Percentiles rank a stretch among this genome's conserved stretches.
Conservation (phyloP, 92 coral and sea anemone genomes). For the Palythoa grandiflora region DNA sequence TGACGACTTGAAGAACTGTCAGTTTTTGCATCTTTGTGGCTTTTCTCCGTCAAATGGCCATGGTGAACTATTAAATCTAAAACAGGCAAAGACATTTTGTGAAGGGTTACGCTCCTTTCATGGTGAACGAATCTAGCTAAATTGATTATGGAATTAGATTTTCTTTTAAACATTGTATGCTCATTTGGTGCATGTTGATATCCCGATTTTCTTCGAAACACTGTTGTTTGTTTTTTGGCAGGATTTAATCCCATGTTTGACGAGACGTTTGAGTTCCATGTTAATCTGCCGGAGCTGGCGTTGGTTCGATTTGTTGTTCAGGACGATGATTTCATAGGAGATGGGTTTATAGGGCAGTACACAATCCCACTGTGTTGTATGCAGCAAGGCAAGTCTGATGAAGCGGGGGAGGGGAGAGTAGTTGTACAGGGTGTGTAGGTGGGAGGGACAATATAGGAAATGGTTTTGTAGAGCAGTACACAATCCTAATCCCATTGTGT, state of each 20-base stretch:
- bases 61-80: too few species aligned
- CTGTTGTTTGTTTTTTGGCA: conserved; percentile 32
- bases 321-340: conserved; percentile 99
- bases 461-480: conserved; percentile 95
- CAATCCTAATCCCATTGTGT: conserved; percentile 87
- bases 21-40: too few species aligned
- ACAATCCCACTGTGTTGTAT: conserved; percentile 91
- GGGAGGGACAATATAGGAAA: conserved; percentile 70
- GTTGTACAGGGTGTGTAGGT: not conserved
- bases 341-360: conserved; percentile 96
- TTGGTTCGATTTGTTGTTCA: conserved; percentile 94
- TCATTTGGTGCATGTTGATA: too few species aligned
- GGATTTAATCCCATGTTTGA: conserved; percentile 98
- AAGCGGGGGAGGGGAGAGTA: not conserved
- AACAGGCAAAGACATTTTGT: too few species aligned
- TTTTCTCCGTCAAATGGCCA: too few species aligned
- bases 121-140: not conserved
- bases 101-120: too few species aligned
- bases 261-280: conserved; percentile 97
- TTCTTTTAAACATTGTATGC: too few species aligned
- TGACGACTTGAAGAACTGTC: too few species aligned
- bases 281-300: conserved; percentile 95
- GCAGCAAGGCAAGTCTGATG: conserved; percentile 75
- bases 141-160: not conserved
- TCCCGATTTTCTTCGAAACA: not conserved